phyloP scores from a whole-genome alignment of 2,113 vertebrate genomes.

The Cygnus atratus region DNA sequence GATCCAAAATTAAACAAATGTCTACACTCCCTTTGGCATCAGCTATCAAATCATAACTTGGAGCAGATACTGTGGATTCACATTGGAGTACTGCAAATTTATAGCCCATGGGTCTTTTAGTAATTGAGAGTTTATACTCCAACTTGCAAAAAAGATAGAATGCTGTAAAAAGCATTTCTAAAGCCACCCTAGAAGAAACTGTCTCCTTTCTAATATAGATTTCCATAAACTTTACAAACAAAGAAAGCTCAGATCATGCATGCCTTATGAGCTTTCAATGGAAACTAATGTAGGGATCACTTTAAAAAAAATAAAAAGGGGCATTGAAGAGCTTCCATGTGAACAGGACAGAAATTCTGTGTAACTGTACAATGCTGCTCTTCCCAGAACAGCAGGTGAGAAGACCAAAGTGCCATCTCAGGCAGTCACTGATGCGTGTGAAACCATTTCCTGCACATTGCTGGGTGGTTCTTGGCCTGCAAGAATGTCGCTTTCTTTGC shows the following conservation, averaged over 20 bases:
- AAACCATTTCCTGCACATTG: not conserved
- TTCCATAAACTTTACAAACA: not conserved
- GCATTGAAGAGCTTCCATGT: not conserved
- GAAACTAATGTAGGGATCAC: not conserved
- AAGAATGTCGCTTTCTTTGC: too few relatives aligned
- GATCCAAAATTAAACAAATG: conserved; percentile 34
- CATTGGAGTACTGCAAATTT: not conserved
- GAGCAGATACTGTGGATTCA: not conserved
- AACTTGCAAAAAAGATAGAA: not conserved
- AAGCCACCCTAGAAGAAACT: not conserved
- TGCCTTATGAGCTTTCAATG: not conserved
- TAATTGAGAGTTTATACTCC: not conserved
- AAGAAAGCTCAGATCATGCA: not conserved
- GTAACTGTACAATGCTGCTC: not conserved
- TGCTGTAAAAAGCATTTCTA: not conserved
- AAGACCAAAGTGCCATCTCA: not conserved
- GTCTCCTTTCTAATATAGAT: not conserved
- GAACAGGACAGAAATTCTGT: not conserved
- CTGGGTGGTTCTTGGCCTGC: too few relatives aligned
- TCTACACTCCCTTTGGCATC: not conserved
- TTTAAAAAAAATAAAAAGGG: too few relatives aligned
- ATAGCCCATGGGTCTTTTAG: not conserved
- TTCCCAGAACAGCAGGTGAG: not conserved
- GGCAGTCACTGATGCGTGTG: not conserved
- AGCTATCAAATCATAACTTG: conserved; percentile 1